Evolutionary conservation across 2,113 vertebrate genomes (phyloP), one percentile per base, ranked within the genome.

Genomic region (Phalacrocorax aristotelis): DNA sequence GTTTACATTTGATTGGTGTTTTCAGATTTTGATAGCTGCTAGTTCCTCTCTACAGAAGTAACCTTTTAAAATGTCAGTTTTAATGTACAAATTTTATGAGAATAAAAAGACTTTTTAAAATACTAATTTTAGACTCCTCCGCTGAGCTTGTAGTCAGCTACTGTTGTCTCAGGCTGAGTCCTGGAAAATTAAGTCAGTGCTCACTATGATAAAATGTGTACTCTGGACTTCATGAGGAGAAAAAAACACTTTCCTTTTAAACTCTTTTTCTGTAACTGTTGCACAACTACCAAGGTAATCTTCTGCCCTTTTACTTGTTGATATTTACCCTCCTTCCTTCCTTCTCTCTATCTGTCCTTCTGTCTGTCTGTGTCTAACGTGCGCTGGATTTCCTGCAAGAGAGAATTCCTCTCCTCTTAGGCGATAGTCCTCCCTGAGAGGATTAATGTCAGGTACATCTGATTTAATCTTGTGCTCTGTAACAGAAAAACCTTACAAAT

Each of bases 41-140:
- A 65, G 72, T 80, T 88, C 65, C 95, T 97, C 95, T 95, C 94
- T 92, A 97, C 85, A 95, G 95, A 97, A 97, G 95, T 94, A 95
- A 92, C 95, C 95, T 97, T 97, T 97, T 95, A 95, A 98, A 98
- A 98, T 97, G 97, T 98, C 96, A 98, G 78, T 65, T 97, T 98
- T 92, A 97, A 71, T 97, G 88, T 95, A 98, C 93, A 95, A 93
- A 94, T 97, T 98, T 97, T 98, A 97, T 98, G 96, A 98, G 94
- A 97, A 96, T 95, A 95, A 96, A 97, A 96, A 87, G 69, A 83
- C 91, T 94, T 94, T 83, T 68, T 4, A 94, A 89, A 94, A 94
- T 65, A 96, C 94, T 97, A 97, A 97, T 97, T 98, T 98, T 97
- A 97, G 93, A 66, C 84, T 97, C 84, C 12, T 30, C 62, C 93